Conservation (phyloP, 2,113 vertebrate genomes). For the Forbesichthys papilliferus region DNA sequence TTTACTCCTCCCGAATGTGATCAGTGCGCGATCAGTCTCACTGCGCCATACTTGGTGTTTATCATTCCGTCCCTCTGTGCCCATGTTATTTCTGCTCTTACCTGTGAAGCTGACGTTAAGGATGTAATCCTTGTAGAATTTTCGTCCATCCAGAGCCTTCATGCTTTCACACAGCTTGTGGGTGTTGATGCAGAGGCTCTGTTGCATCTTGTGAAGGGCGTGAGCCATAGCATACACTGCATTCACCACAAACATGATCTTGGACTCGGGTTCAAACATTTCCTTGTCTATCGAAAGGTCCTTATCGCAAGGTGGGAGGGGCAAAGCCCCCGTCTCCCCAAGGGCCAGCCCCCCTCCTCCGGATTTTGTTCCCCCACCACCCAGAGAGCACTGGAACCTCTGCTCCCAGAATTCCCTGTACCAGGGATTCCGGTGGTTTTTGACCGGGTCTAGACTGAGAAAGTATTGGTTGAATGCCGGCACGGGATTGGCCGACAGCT, state of each 20-base stretch:
- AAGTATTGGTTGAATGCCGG: slow-evolving; percentile 93
- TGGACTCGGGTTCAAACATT: slow-evolving; percentile 95
- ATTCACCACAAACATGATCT: slow-evolving; percentile 99
- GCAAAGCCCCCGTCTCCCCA: slow-evolving; percentile 35
- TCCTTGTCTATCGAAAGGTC: slow-evolving; percentile 85
- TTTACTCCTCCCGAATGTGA: no score
- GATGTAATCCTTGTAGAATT: slow-evolving; percentile 92
- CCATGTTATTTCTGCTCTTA: slow-evolving; percentile 66
- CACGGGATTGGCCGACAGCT: slow-evolving; percentile 90
- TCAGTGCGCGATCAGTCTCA: no score
- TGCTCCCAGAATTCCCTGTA: slow-evolving; percentile 98
- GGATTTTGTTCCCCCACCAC: slow-evolving; percentile 59
- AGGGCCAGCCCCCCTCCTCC: slow-evolving; percentile 5
- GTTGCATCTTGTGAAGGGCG: slow-evolving; percentile 93
- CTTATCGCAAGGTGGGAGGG: slow-evolving; percentile 81
- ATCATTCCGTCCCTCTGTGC: background rate
- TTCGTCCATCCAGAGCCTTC: slow-evolving; percentile 90
- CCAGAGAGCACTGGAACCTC: slow-evolving; percentile 92
- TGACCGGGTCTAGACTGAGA: slow-evolving; percentile 85
- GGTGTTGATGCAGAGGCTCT: slow-evolving; percentile 90
- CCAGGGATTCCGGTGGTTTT: slow-evolving; percentile 94
- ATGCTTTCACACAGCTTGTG: slow-evolving; percentile 93
- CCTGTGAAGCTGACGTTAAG: slow-evolving; percentile 96
- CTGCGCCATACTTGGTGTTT: background rate
- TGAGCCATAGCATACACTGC: slow-evolving; percentile 95